phyloP scores from a whole-genome alignment of 2,797 vertebrate species.

The Hoplostethus mediterraneus region DNA sequence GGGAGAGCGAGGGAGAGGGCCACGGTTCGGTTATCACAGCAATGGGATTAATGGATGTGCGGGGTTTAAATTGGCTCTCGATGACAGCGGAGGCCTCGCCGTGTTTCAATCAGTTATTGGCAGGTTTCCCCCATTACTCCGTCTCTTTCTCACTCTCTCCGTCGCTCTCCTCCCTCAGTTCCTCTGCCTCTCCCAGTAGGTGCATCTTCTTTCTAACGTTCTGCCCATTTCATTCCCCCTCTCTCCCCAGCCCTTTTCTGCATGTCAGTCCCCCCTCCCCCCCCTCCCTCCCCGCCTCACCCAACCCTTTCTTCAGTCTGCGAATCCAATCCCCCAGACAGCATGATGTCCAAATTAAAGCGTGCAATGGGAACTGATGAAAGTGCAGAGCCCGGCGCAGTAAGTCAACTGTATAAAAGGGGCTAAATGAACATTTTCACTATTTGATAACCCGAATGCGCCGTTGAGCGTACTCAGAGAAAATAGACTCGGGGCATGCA shows the following conservation, averaged over 20 bases:
- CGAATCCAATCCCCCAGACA: slow-evolving; percentile 66
- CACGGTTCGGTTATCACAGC: slow-evolving; percentile 62
- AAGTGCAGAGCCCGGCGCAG: slow-evolving; percentile 34
- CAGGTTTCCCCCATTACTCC: slow-evolving; percentile 65
- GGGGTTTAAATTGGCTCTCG: slow-evolving; percentile 70
- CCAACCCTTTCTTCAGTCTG: slow-evolving; percentile 39
- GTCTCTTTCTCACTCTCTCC: slow-evolving; percentile 30
- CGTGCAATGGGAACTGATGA: slow-evolving; percentile 52
- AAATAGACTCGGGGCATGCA: not conserved
- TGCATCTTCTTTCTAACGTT: slow-evolving; percentile 54
- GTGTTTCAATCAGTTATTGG: slow-evolving; percentile 71
- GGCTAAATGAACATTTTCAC: slow-evolving; percentile 50
- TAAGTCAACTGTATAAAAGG: slow-evolving; percentile 56
- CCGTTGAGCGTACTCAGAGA: slow-evolving; percentile 13
- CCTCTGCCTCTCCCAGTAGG: slow-evolving; percentile 27
- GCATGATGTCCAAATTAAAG: slow-evolving; percentile 74
- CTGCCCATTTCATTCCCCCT: slow-evolving; percentile 47
- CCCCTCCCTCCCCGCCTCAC: too few relatives aligned
- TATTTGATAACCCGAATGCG: slow-evolving; percentile 53
- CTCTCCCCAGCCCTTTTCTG: not conserved
- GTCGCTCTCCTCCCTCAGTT: slow-evolving; percentile 2
- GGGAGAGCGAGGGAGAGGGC: slow-evolving; percentile 28
- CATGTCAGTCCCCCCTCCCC: slow-evolving; percentile 35
- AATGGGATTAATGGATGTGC: slow-evolving; percentile 73
- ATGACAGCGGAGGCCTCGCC: slow-evolving; percentile 62